These are phyloP conservation scores for Lethenteron reissneri DNA, from an alignment of 2,113 vertebrate genomes.

Conservation along the genomic window DNA sequence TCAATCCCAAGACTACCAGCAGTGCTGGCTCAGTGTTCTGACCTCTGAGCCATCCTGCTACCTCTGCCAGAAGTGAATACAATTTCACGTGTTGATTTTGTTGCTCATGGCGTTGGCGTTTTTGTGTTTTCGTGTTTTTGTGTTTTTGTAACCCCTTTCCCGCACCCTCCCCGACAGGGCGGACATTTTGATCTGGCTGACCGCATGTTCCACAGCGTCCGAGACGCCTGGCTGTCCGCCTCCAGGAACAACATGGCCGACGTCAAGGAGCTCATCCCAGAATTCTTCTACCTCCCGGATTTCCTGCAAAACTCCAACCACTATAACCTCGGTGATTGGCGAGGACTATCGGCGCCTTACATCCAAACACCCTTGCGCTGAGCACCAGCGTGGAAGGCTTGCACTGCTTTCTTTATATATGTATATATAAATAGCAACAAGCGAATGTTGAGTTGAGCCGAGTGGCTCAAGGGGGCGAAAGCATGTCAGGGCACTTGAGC, in stretches of 20 bases:
- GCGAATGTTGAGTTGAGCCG: too few species aligned
- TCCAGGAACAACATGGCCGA: conserved; percentile 82
- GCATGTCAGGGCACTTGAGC: too few species aligned
- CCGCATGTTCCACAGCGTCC: conserved; percentile 70
- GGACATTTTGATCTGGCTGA: conserved; percentile 64
- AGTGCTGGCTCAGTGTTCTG: too few species aligned
- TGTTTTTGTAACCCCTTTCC: background rate
- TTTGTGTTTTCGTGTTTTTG: conserved; percentile 4
- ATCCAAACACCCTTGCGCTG: too few species aligned
- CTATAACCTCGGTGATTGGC: conserved; percentile 40
- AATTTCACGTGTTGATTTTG: background rate
- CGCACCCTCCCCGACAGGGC: conserved; percentile 30
- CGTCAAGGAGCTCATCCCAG: conserved; percentile 66
- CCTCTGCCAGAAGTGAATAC: too few species aligned
- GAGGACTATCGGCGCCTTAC: too few species aligned
- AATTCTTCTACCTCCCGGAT: conserved; percentile 81
- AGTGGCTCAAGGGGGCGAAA: too few species aligned
- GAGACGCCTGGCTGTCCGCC: conserved; percentile 57
- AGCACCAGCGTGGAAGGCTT: too few species aligned
- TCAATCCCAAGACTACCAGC: too few species aligned
- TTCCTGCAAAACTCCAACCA: conserved; percentile 62
- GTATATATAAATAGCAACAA: too few species aligned
- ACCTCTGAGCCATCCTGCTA: too few species aligned
- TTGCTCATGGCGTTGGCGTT: background rate
- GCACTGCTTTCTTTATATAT: too few species aligned